phyloP scores from a whole-genome alignment of 2,888 invertebrate species.

The Diarsia rubi region DNA sequence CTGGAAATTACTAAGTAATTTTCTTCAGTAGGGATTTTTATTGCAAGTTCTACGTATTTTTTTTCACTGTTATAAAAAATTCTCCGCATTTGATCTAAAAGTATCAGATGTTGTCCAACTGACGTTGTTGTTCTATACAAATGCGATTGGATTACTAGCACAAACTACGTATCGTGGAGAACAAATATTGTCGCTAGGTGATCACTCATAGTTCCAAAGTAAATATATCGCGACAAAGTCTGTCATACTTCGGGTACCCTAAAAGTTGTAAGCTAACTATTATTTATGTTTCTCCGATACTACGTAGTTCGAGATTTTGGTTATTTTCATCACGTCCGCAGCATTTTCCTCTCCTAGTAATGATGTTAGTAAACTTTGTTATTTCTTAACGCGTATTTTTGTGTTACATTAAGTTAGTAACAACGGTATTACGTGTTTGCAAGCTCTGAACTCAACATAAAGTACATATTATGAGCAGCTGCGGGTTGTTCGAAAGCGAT shows the following conservation, averaged over 20 bases:
- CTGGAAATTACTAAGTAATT: too few species aligned
- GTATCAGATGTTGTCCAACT: neutral
- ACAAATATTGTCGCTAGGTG: constrained; percentile 12
- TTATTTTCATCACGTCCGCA: constrained; percentile 43
- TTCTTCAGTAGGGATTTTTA: too few species aligned
- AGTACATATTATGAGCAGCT: too few species aligned
- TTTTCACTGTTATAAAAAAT: neutral
- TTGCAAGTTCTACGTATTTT: too few species aligned
- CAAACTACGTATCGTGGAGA: neutral
- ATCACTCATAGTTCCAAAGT: constrained; percentile 22
- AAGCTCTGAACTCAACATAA: neutral
- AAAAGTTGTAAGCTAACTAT: constrained; percentile 25
- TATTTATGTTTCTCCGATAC: constrained; percentile 26
- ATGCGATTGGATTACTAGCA: neutral
- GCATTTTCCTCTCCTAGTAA: neutral
- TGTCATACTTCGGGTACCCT: constrained; percentile 2
- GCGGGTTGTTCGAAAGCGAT: too few species aligned
- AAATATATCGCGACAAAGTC: constrained; percentile 3
- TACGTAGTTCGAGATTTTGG: neutral
- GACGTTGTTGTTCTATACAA: neutral
- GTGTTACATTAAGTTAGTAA: neutral
- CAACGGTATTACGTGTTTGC: neutral
- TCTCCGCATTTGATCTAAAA: neutral
- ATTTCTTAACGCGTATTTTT: neutral
- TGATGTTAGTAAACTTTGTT: constrained; percentile 5